A percentile compares a stretch with the other conserved stretches of the same genome.
Conservation (phyloP, 1,140 invertebrate species). For the Notospermus geniculatus region DNA sequence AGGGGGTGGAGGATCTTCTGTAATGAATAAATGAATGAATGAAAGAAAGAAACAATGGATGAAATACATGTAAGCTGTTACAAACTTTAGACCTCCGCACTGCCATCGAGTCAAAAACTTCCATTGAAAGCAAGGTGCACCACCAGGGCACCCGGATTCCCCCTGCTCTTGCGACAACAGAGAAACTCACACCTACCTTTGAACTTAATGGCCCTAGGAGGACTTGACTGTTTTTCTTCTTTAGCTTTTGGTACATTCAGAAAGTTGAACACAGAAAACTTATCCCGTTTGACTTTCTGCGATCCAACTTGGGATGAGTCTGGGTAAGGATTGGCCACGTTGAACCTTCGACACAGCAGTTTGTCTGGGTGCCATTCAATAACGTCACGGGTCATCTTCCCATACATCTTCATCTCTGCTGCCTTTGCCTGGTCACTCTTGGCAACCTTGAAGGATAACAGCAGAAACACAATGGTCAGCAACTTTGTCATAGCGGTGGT, state of each 20-base stretch:
- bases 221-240: neutral
- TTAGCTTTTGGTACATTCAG: slow-evolving; percentile 57
- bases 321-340: slow-evolving; percentile 83
- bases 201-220: slow-evolving; percentile 23
- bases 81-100: slow-evolving; percentile 15
- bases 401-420: slow-evolving; percentile 78
- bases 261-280: slow-evolving; percentile 75
- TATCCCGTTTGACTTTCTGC: slow-evolving; percentile 60
- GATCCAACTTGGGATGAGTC: slow-evolving; percentile 55
- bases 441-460: slow-evolving; percentile 28
- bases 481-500: neutral
- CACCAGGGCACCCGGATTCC: no score
- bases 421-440: slow-evolving; percentile 59
- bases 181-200: slow-evolving; percentile 17
- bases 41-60: neutral
- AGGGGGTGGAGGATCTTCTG: neutral
- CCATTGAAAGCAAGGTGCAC: no score
- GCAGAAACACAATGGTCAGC: neutral
- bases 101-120: slow-evolving; percentile 55
- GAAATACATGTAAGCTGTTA: neutral
- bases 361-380: slow-evolving; percentile 80
- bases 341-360: slow-evolving; percentile 88
- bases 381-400: slow-evolving; percentile 70
- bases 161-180: no score
- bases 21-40: slow-evolving; percentile 11